Conservation (phyloP, 2,888 invertebrate genomes). For the Steinernema carpocapsae region DNA sequence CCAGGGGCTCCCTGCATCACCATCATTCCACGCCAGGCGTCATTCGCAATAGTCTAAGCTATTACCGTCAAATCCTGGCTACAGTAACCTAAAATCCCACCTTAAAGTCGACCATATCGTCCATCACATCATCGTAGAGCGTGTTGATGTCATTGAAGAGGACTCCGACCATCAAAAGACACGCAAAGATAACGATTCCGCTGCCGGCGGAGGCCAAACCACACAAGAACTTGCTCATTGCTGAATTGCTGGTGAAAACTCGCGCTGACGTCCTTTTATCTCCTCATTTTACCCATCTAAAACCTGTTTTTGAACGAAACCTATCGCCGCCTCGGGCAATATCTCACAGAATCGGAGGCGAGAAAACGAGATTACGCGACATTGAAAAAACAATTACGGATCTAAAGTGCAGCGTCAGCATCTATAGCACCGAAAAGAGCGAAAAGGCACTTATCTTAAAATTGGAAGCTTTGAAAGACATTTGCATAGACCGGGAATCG, state of each 20-base stretch:
- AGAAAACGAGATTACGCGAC: slow-evolving; percentile 19
- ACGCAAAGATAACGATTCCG: slow-evolving; percentile 43
- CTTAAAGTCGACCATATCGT: slow-evolving; percentile 49
- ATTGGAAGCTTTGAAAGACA: slow-evolving; percentile 40
- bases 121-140: slow-evolving; percentile 49
- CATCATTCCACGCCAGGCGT: slow-evolving; percentile 49
- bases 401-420: neutral
- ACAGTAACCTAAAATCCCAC: neutral
- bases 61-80: neutral
- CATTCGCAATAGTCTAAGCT: slow-evolving; percentile 40
- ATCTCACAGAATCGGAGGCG: neutral
- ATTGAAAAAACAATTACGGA: neutral
- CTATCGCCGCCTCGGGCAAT: slow-evolving; percentile 8
- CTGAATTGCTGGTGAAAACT: slow-evolving; percentile 7
- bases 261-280: neutral
- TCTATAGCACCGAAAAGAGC: too few species aligned
- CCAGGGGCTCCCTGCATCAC: slow-evolving; percentile 38
- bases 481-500: slow-evolving; percentile 67
- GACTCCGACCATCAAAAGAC: slow-evolving; percentile 42
- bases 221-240: slow-evolving; percentile 42
- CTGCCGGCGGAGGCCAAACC: slow-evolving; percentile 46
- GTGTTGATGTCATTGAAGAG: slow-evolving; percentile 51
- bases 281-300: neutral
- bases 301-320: slow-evolving; percentile 1
- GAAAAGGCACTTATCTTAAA: too few species aligned